phyloP scores from a whole-genome alignment of 1,140 invertebrate genomes.

The Sarcophaga bullata region DNA sequence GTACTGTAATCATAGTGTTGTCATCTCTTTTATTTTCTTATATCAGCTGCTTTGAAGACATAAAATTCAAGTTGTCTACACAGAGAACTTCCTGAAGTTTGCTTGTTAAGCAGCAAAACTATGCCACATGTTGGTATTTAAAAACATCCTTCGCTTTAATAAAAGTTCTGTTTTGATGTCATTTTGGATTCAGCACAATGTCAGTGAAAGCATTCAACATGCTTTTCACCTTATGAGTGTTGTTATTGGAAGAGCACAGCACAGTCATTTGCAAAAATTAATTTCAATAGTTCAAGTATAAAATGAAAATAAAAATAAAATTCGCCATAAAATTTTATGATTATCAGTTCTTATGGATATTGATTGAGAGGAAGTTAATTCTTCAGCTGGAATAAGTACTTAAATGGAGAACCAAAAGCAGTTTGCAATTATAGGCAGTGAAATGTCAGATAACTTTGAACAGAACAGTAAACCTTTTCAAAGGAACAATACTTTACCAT shows the following conservation, averaged over 20 bases:
- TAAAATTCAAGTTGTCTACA: neutral
- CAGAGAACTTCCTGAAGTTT: neutral
- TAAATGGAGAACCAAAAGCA: neutral
- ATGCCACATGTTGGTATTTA: constrained; percentile 1
- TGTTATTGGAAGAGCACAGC: neutral
- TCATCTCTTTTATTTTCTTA: neutral
- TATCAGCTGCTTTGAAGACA: neutral
- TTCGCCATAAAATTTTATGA: constrained; percentile 12
- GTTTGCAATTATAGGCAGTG: neutral
- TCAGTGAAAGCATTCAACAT: neutral
- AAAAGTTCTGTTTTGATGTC: neutral
- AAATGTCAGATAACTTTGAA: neutral
- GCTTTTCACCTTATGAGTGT: neutral
- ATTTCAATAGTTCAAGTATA: neutral
- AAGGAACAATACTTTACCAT: too few relatives aligned
- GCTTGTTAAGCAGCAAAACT: neutral
- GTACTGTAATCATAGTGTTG: neutral
- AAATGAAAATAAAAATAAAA: neutral
- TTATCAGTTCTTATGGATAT: constrained; percentile 1
- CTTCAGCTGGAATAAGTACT: neutral
- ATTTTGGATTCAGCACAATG: neutral
- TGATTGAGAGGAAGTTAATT: neutral
- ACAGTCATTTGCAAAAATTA: neutral
- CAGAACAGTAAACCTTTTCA: too few relatives aligned
- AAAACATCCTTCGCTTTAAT: neutral